Conservation (phyloP, 2,113 vertebrate species). For the Paramormyrops kingsleyae region DNA sequence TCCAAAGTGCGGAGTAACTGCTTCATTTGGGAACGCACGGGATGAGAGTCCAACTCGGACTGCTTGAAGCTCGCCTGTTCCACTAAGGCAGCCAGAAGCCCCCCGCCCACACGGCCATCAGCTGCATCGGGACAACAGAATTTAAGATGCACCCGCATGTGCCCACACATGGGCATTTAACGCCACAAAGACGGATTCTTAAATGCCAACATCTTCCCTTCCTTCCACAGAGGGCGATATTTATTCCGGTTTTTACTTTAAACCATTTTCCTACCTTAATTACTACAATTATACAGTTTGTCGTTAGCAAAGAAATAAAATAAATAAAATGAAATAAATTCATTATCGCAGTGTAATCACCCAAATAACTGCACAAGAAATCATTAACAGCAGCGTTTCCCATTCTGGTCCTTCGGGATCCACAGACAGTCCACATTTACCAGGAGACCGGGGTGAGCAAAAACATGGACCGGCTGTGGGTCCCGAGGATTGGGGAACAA, state of each 20-base stretch:
- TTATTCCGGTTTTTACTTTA: background rate
- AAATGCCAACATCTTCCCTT: background rate
- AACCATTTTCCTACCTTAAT: background rate
- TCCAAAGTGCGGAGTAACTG: constrained; percentile 73
- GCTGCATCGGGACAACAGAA: background rate
- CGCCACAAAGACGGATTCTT: background rate
- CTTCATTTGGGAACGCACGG: constrained; percentile 70
- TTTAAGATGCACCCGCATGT: background rate
- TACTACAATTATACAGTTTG: background rate
- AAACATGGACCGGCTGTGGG: background rate
- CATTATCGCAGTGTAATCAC: background rate
- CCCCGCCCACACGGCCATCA: constrained; percentile 59
- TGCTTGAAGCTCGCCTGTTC: constrained; percentile 77
- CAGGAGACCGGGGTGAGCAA: background rate
- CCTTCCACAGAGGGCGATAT: background rate
- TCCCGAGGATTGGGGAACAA: background rate
- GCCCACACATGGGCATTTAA: background rate
- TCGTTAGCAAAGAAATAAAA: background rate
- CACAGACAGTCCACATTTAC: background rate
- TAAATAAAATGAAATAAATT: too few relatives aligned
- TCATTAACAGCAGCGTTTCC: background rate
- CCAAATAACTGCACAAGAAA: background rate
- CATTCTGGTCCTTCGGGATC: background rate
- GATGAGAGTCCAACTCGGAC: constrained; percentile 70
- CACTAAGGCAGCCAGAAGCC: constrained; percentile 62